Conservation (phyloP, 2,113 vertebrate species). For the Esox niger region DNA sequence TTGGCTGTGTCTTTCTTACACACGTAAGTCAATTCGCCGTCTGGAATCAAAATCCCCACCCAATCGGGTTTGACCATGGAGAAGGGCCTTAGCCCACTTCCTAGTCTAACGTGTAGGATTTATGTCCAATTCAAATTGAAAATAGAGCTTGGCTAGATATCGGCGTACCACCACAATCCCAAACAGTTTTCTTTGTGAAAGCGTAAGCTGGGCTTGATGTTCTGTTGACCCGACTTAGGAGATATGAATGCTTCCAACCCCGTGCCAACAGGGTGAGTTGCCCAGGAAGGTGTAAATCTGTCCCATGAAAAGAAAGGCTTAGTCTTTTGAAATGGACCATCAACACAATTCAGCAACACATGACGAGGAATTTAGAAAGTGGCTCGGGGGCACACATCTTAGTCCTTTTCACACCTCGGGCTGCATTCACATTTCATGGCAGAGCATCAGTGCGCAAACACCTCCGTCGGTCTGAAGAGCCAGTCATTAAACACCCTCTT, state of each 20-base stretch:
- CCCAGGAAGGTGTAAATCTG: not conserved
- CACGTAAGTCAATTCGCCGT: not conserved
- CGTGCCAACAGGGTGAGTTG: not conserved
- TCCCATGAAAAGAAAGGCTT: too few species aligned
- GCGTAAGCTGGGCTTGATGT: not conserved
- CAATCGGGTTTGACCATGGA: not conserved
- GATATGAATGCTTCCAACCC: not conserved
- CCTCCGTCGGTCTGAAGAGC: too few species aligned
- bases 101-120: not conserved
- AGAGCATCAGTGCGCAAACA: too few species aligned
- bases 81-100: not conserved
- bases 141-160: not conserved
- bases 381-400: too few species aligned
- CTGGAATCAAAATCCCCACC: not conserved
- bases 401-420: too few species aligned
- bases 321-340: too few species aligned
- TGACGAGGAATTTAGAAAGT: too few species aligned
- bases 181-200: not conserved
- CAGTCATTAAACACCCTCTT: too few species aligned
- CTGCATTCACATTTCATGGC: too few species aligned
- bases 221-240: not conserved
- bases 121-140: slow-evolving; percentile 4
- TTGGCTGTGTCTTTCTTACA: not conserved
- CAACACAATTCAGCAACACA: too few species aligned
- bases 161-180: not conserved